Conservation (phyloP, 2,113 vertebrate species). For the Capricornis sumatraensis region DNA sequence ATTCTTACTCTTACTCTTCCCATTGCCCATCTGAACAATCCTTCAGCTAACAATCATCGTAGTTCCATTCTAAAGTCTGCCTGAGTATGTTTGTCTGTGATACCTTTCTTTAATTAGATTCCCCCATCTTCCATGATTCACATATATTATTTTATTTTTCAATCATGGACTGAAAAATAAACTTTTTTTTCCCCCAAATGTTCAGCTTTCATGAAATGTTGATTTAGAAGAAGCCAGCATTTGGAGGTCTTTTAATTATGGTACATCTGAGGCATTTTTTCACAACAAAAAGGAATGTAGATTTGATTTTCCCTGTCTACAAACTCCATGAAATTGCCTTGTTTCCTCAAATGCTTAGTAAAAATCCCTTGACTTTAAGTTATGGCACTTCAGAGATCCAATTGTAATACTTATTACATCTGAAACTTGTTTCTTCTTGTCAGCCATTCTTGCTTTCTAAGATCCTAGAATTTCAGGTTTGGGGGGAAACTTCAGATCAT, state of each 20-base stretch:
- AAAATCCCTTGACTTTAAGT: neutral
- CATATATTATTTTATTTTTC: neutral
- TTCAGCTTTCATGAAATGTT: neutral
- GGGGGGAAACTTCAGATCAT: neutral
- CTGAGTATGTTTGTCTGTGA: fast-evolving
- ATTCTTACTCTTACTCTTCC: neutral
- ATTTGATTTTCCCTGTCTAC: neutral
- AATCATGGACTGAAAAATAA: neutral
- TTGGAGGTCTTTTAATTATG: neutral
- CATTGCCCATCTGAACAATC: neutral
- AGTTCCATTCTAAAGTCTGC: neutral
- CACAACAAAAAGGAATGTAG: neutral
- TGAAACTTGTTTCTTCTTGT: neutral
- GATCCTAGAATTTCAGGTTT: neutral
- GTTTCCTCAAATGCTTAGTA: neutral
- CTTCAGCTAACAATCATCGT: neutral
- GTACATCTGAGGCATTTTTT: neutral
- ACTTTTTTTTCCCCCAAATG: neutral
- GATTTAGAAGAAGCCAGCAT: neutral
- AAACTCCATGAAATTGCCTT: neutral
- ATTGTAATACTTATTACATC: neutral
- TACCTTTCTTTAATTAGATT: neutral
- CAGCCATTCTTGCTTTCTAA: neutral
- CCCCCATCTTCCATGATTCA: neutral
- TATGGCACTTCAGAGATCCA: neutral